These are phyloP conservation scores for Rhagologus leucostigma DNA, from an alignment of 2,113 vertebrate species.

Conservation along the genomic window DNA sequence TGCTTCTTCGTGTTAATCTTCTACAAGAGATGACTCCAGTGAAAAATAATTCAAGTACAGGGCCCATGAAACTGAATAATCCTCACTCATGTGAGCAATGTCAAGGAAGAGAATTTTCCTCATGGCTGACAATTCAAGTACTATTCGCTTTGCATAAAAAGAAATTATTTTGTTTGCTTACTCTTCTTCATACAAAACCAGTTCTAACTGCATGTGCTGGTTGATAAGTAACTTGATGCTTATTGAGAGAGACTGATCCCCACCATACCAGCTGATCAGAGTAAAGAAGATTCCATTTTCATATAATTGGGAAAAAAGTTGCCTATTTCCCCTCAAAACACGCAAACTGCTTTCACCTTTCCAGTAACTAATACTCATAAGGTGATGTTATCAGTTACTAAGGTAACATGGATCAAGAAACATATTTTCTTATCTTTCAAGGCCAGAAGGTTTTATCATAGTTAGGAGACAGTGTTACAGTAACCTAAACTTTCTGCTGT, in stretches of 20 bases:
- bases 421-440: conserved; percentile 70
- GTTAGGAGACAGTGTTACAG: conserved; percentile 60
- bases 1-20: background rate
- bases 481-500: conserved; percentile 62
- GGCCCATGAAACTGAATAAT: background rate
- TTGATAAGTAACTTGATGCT: background rate
- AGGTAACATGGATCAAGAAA: conserved; percentile 69
- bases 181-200: background rate
- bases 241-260: background rate
- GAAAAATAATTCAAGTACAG: background rate
- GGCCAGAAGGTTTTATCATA: conserved; percentile 65
- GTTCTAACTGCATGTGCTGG: background rate
- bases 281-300: background rate
- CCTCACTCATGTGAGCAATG: background rate
- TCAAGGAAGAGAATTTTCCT: background rate
- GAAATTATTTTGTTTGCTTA: background rate
- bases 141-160: background rate
- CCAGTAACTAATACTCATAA: conserved; percentile 65
- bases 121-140: background rate
- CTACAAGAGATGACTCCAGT: background rate
- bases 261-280: background rate
- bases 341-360: conserved; percentile 63
- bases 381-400: conserved; percentile 70
- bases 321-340: conserved; percentile 27
- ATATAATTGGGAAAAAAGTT: background rate